Base-by-base conservation (phyloP, 2,888 invertebrate species). In the Acanthosepion lycidas region DNA sequence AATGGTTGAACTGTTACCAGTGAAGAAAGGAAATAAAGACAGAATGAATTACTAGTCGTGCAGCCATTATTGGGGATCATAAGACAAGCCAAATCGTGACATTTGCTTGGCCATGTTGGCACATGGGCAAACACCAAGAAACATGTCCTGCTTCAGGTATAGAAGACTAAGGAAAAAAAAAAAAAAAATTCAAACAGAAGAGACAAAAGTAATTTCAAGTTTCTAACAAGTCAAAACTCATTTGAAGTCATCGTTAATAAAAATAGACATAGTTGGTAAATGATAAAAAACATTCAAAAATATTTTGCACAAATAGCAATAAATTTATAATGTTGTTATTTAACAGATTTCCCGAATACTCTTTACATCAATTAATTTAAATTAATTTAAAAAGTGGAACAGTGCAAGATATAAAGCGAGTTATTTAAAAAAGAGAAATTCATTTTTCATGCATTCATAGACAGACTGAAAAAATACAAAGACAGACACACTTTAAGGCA, bases 211-310 rank as follows among this genome's bases (percentile, higher is more conserved):
- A 51, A 93, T 93, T 42, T 93, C 55, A 48, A 93, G 48, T 53
- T 55, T 55, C 55, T 93, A 51, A 33, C 93, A 93, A 93, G 49
- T 55, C 93, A 93, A 49, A 51, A 49, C 93, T 92, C 93, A 51
- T 49, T 92, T 92, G 28, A 53, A 92, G 48, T 9, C 49, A 92
- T 51, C 53, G 48, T 49, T 51, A 92, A 92, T 28, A 15, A 15
- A 28, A 42, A 28, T 2, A 92, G 93, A 92, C 48, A 92, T 8
- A 15, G 42, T 20, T 6, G 6, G 20, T 12, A 42, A 78, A 42
- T 59, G 78, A 33, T n/a, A 78, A 78, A 78, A n/a, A 78, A 28
- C 26, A 64, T 23, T 64, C 23, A 23, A 78, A n/a, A 78, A 78
- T 9, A 33, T 78, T 8, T 2, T 33, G n/a, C 78, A 78, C 78